These are phyloP conservation scores for Furnarius figulus DNA, from an alignment of 2,113 vertebrate species.

Conservation along the genomic window DNA sequence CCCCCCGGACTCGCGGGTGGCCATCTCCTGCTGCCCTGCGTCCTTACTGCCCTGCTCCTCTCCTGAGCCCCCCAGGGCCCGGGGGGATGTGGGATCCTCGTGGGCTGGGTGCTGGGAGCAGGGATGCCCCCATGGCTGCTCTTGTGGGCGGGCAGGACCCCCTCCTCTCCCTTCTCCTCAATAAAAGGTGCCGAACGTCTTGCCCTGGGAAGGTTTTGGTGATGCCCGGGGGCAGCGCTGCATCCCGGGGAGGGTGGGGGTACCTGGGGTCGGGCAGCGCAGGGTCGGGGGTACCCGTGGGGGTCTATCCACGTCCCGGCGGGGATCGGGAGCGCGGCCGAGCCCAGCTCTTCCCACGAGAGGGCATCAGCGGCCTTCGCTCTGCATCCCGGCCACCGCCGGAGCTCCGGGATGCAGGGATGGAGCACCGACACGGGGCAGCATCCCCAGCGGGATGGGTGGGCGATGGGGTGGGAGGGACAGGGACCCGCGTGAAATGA, in stretches of 20 bases:
- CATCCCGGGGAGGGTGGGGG: not conserved
- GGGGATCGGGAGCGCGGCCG: not conserved
- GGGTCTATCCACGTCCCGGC: not conserved
- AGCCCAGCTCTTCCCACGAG: slow-evolving; percentile 20
- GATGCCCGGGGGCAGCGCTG: not conserved
- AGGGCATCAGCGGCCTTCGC: slow-evolving; percentile 17
- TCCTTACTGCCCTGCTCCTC: not conserved
- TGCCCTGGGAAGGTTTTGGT: not conserved
- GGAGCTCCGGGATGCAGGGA: not conserved
- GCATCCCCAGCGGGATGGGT: accelerated
- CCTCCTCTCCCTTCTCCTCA: not conserved
- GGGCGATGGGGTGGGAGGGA: not conserved
- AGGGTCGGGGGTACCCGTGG: not conserved
- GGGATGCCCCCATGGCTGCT: not conserved
- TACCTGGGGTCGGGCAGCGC: not conserved
- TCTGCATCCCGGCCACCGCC: not conserved
- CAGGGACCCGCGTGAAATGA: accelerated
- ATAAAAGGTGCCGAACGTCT: not conserved
- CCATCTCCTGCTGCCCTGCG: not conserved
- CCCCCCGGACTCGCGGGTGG: not conserved
- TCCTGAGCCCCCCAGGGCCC: not conserved
- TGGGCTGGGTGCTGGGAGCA: not conserved
- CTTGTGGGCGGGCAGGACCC: accelerated
- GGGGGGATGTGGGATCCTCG: accelerated
- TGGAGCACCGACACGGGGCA: not conserved